A percentile compares a stretch with the other conserved stretches of the same genome.
These are phyloP conservation scores for Coregonus suidteri DNA, from an alignment of 2,797 vertebrate genomes.

Conservation along the genomic window DNA sequence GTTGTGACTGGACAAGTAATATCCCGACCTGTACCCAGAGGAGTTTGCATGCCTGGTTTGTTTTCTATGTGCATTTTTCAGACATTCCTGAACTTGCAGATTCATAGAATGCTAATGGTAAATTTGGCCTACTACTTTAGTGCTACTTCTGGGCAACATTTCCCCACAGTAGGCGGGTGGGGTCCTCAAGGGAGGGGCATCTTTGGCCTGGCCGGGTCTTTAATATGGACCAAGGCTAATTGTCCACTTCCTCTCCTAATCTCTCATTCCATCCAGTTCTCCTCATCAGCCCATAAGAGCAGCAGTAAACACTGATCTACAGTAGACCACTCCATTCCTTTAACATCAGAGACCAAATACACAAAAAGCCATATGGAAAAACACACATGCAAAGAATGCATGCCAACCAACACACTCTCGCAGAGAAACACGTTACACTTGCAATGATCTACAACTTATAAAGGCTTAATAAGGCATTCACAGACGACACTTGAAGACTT, in stretches of 20 bases:
- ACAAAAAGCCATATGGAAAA: conserved; percentile 38
- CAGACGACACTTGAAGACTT: background rate
- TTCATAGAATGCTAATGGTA: background rate
- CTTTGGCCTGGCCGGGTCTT: conserved; percentile 21
- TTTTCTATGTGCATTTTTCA: background rate
- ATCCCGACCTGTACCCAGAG: background rate
- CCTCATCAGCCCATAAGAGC: conserved; percentile 9
- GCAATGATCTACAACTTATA: too few relatives aligned
- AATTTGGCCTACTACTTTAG: background rate
- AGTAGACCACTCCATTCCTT: conserved; percentile 52
- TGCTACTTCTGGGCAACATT: conserved; percentile 2
- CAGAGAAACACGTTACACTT: conserved; percentile 2
- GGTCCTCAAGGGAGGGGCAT: conserved; percentile 38
- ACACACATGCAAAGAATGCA: conserved; percentile 24
- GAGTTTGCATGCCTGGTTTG: background rate
- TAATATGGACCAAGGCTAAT: conserved; percentile 56
- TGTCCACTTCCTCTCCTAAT: conserved; percentile 51
- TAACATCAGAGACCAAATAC: conserved; percentile 57
- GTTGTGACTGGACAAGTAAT: background rate
- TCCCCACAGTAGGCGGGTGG: conserved; percentile 26
- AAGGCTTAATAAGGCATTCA: too few relatives aligned
- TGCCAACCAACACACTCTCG: conserved; percentile 30
- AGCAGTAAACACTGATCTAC: conserved; percentile 6
- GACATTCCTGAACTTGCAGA: background rate
- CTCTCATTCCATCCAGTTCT: conserved; percentile 54